Evolutionary conservation across 2,113 vertebrate genomes (phyloP), one percentile per base, ranked within the genome.

Genomic region (Clarias magur): DNA sequence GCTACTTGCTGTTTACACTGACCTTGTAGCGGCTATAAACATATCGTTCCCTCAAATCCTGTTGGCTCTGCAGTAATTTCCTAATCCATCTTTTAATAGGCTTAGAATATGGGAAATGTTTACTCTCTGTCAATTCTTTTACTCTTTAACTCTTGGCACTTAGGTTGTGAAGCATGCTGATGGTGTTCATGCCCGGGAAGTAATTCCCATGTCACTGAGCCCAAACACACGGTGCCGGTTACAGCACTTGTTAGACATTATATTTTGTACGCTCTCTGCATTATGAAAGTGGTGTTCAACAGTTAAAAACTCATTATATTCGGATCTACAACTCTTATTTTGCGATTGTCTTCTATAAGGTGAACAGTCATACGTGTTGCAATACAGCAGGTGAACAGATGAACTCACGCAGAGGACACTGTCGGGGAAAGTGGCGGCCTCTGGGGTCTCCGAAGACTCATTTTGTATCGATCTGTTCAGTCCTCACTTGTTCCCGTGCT

Each of bases 391-490:
- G 13, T 0, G 75, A n/a, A n/a, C 23, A 8, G 75, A 48, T 48
- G 42, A 54, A 12, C 11, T 76, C 15, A 0, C 17, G n/a, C 17
- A 27, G 12, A 56, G 53, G 75, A 56, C 75, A 30, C 25, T 8
- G 27, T 56, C 56, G 27, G 53, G 57, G 59, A 27, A 42, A 85
- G 57, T 48, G 56, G 53, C 19, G 57, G 38, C 38, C 57, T 42
- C 54, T 10, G 17, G 2, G 15, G 54, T 70, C 53, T 19, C 42
- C 4, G 34, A 53, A 30, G 72, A 6, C 70, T 85, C 25, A 5
- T n/a, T 85, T 63, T 19, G 62, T 21, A 85, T 85, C 42, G 84
- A 85, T 63, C 57, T 19, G 54, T 73, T n/a, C 68, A 38, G 42
- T 34, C 27, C n/a, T 21, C 25, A 48, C 84, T 65, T 17, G 9